These are phyloP conservation scores for Gnatocerus cornutus DNA, from an alignment of 2,888 invertebrate genomes.

Conservation along the genomic window DNA sequence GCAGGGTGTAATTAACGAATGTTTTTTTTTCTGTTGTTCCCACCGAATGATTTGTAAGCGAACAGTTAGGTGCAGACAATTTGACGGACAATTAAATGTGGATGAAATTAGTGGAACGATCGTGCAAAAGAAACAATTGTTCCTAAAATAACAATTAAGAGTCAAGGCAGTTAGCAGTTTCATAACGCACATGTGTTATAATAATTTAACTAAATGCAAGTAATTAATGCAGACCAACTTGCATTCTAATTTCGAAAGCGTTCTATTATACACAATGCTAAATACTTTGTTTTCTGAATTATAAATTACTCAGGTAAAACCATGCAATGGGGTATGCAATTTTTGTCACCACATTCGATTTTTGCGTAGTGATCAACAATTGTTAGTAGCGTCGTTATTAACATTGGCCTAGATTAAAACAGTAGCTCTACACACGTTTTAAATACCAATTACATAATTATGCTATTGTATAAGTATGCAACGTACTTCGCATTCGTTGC, in stretches of 20 bases:
- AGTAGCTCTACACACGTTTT: constrained; percentile 34
- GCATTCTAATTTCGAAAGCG: constrained; percentile 47
- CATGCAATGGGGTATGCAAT: constrained; percentile 25
- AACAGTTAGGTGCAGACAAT: constrained; percentile 27
- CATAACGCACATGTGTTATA: constrained; percentile 37
- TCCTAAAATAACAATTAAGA: constrained; percentile 31
- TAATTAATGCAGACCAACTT: constrained; percentile 42
- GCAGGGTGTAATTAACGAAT: constrained; percentile 20
- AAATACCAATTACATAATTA: constrained; percentile 40
- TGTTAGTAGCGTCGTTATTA: constrained; percentile 14
- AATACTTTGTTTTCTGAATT: constrained; percentile 43
- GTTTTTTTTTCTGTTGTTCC: constrained; percentile 28
- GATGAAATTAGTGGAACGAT: constrained; percentile 9
- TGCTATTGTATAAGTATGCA: constrained; percentile 26
- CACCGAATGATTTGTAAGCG: constrained; percentile 20
- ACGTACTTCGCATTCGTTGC: constrained; percentile 11
- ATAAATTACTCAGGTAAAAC: constrained; percentile 40
- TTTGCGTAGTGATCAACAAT: constrained; percentile 18
- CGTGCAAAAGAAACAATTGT: constrained; percentile 17
- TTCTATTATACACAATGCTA: constrained; percentile 36
- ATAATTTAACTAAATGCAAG: constrained; percentile 45
- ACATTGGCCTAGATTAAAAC: constrained; percentile 46
- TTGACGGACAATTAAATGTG: constrained; percentile 26
- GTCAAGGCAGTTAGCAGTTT: constrained; percentile 38
- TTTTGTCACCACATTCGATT: constrained; percentile 28